Evolutionary conservation across 2,888 invertebrate species (phyloP).

Genomic region (Lissonota sp.): DNA sequence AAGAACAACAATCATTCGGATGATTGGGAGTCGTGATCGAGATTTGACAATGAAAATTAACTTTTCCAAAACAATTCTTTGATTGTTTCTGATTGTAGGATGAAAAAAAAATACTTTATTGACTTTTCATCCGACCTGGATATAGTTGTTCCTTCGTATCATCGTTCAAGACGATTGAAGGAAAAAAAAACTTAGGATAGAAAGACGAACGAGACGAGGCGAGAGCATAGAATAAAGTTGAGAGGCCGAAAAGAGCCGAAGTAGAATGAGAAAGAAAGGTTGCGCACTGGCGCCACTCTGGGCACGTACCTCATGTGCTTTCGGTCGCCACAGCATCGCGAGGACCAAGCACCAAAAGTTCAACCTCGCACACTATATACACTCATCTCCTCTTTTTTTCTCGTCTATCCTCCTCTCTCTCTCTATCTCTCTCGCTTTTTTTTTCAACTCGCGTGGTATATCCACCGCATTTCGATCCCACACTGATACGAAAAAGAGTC

Average conservation of each 20-base stretch:
- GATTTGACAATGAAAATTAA: too few relatives aligned
- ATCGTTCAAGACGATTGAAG: neutral
- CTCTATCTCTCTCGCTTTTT: conserved; percentile 27
- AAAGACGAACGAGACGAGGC: conserved; percentile 25
- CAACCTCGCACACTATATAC: conserved; percentile 48
- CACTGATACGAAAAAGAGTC: conserved; percentile 73
- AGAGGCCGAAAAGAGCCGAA: conserved; percentile 50
- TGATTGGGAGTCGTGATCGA: too few relatives aligned
- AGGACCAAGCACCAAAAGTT: conserved; percentile 51
- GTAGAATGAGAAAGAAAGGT: conserved; percentile 54
- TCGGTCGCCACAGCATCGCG: conserved; percentile 60
- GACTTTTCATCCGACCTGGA: neutral
- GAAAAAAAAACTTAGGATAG: conserved; percentile 24
- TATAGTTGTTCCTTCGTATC: neutral
- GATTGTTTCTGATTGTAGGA: too few relatives aligned
- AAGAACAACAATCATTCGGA: too few relatives aligned
- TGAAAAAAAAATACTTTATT: neutral
- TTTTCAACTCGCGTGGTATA: conserved; percentile 62
- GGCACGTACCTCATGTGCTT: conserved; percentile 70
- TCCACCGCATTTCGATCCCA: conserved; percentile 76
- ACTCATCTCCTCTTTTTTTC: conserved; percentile 45
- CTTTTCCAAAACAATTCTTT: too few relatives aligned
- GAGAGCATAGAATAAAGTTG: conserved; percentile 26
- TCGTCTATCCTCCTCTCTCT: conserved; percentile 34
- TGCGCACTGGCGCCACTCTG: conserved; percentile 75